A percentile compares a stretch with the other conserved stretches of the same genome.
phyloP scores from a whole-genome alignment of 2,113 vertebrate genomes.

The Salminus brasiliensis region DNA sequence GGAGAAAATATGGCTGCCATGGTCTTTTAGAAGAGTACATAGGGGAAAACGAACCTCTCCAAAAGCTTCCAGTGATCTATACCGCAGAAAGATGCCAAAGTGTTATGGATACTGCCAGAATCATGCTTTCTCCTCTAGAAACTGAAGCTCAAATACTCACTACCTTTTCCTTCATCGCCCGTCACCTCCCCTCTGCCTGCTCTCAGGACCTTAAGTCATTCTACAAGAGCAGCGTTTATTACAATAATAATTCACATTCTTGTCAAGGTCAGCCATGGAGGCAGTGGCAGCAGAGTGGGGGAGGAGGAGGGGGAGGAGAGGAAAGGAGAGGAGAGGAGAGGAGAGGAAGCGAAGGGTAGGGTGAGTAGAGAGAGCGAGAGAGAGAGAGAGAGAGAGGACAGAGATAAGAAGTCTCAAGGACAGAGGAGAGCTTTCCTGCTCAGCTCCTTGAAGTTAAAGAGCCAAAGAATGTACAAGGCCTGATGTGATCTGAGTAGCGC shows the following conservation, averaged over 20 bases:
- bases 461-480: not conserved
- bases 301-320: not conserved
- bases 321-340: slow-evolving; percentile 28
- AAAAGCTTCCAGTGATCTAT: not conserved
- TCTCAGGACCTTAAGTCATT: slow-evolving; percentile 67
- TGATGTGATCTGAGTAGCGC: not conserved
- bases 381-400: slow-evolving; percentile 18
- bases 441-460: not conserved
- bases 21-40: not conserved
- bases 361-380: slow-evolving; percentile 27
- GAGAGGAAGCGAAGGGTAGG: not conserved
- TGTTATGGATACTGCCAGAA: slow-evolving; percentile 14
- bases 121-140: not conserved
- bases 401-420: slow-evolving; percentile 25
- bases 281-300: slow-evolving; percentile 40
- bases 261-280: slow-evolving; percentile 73
- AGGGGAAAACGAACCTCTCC: not conserved
- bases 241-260: slow-evolving; percentile 75
- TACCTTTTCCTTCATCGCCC: not conserved
- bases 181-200: slow-evolving; percentile 19
- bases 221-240: slow-evolving; percentile 71
- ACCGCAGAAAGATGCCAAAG: slow-evolving; percentile 34
- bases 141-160: not conserved
- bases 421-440: slow-evolving; percentile 9
- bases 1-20: not conserved